These are phyloP conservation scores for Megathymus violae DNA, from an alignment of 1,140 invertebrate species.

Conservation along the genomic window DNA sequence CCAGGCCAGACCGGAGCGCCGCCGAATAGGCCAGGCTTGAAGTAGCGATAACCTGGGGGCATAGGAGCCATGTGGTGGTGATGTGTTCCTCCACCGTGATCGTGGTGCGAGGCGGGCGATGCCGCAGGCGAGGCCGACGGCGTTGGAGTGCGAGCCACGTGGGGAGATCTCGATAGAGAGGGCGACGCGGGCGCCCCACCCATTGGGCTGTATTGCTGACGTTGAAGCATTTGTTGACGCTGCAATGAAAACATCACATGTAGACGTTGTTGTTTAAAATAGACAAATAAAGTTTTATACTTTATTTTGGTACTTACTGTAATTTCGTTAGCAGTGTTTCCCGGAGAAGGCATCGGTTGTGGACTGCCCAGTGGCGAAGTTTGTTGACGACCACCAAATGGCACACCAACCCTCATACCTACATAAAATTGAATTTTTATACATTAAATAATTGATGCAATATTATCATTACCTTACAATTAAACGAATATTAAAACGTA, in stretches of 20 bases:
- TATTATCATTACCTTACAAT: too few relatives aligned
- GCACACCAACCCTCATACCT: slow-evolving; percentile 80
- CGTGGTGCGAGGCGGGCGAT: too few relatives aligned
- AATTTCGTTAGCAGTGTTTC: slow-evolving; percentile 74
- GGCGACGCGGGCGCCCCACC: too few relatives aligned
- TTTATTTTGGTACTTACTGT: slow-evolving; percentile 62
- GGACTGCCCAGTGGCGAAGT: slow-evolving; percentile 82
- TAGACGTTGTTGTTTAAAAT: background rate
- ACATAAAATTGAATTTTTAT: too few relatives aligned
- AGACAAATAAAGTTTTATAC: background rate
- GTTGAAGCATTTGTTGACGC: slow-evolving; percentile 78
- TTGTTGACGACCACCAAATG: slow-evolving; percentile 72
- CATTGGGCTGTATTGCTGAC: slow-evolving; percentile 80
- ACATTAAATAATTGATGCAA: too few relatives aligned
- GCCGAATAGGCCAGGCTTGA: slow-evolving; percentile 87
- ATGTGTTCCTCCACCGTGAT: too few relatives aligned
- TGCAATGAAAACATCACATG: slow-evolving; percentile 42
- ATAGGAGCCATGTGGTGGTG: too few relatives aligned
- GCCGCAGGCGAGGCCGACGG: too few relatives aligned
- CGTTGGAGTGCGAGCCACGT: too few relatives aligned
- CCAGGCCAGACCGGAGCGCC: slow-evolving; percentile 88
- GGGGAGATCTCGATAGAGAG: too few relatives aligned
- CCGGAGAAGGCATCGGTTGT: slow-evolving; percentile 79
- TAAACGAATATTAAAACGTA: too few relatives aligned
- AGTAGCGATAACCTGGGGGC: slow-evolving; percentile 80